A percentile compares a stretch with the other conserved stretches of the same genome.
These are phyloP conservation scores for Chrysomela aeneicollis DNA, from an alignment of 2,888 invertebrate species.

Conservation along the genomic window DNA sequence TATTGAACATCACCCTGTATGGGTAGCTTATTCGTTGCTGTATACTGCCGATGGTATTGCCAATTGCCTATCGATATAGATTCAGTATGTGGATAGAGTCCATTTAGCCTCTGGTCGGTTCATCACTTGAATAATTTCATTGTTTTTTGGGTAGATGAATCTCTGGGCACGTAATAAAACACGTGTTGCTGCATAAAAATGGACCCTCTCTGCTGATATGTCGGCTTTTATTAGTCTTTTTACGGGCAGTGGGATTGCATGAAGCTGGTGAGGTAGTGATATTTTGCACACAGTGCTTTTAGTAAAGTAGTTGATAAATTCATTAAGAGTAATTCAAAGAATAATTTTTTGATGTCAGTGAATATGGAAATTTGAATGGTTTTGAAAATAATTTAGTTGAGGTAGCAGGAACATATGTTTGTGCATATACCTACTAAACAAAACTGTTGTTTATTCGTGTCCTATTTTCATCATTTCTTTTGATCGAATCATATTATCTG, in stretches of 20 bases:
- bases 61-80: not conserved
- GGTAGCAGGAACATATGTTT: no score
- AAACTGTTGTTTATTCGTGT: no score
- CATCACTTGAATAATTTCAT: constrained; percentile 1
- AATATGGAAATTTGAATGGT: no score
- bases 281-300: no score
- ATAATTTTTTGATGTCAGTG: no score
- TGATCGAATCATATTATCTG: no score
- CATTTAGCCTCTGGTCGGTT: not conserved
- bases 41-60: not conserved
- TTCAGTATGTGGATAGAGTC: not conserved
- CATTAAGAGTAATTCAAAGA: no score
- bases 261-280: not conserved
- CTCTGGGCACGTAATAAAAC: not conserved
- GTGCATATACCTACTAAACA: no score
- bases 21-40: no score
- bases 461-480: no score
- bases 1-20: not conserved
- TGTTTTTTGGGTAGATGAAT: not conserved
- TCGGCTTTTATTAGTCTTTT: not conserved
- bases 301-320: no score
- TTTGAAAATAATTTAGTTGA: no score
- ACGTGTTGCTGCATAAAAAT: constrained; percentile 1
- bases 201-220: not conserved
- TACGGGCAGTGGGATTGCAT: not conserved